phyloP scores from a whole-genome alignment of 2,888 invertebrate genomes.

The Merodon equestris region DNA sequence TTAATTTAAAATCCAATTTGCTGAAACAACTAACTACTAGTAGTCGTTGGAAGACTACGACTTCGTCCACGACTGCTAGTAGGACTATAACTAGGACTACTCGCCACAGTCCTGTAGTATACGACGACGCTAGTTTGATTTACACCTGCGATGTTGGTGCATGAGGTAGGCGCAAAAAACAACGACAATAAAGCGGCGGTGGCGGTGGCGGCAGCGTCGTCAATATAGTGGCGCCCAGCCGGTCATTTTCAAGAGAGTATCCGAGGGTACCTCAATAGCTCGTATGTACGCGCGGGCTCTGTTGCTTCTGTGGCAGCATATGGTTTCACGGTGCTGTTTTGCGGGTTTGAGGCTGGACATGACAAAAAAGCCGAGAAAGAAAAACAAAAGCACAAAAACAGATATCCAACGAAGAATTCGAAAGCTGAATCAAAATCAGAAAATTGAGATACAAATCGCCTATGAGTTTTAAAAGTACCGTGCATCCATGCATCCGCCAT shows the following conservation, averaged over 20 bases:
- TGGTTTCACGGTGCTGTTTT: slow-evolving; percentile 42
- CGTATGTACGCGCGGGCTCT: background rate
- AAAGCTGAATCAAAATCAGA: slow-evolving; percentile 65
- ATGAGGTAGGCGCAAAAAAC: slow-evolving; percentile 60
- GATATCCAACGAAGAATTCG: slow-evolving; percentile 45
- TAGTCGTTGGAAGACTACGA: slow-evolving; percentile 27
- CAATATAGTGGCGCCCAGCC: slow-evolving; percentile 9
- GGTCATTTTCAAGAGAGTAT: slow-evolving; percentile 48
- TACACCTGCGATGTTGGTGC: slow-evolving; percentile 66
- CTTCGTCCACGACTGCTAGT: no score
- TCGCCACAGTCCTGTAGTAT: slow-evolving; percentile 24
- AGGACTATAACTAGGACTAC: slow-evolving; percentile 14
- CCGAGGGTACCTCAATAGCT: slow-evolving; percentile 21
- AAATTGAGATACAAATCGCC: slow-evolving; percentile 67
- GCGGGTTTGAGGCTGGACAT: slow-evolving; percentile 4
- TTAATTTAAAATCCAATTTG: slow-evolving; percentile 71
- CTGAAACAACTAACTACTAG: slow-evolving; percentile 70
- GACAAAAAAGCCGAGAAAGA: no score
- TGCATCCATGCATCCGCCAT: slow-evolving; percentile 2
- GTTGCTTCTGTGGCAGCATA: slow-evolving; percentile 18
- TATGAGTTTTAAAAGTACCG: slow-evolving; percentile 44
- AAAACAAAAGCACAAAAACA: slow-evolving; percentile 1
- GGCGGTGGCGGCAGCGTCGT: slow-evolving; percentile 20
- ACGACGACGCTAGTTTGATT: slow-evolving; percentile 68
- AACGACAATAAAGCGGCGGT: slow-evolving; percentile 46